Conservation (phyloP, 1,140 invertebrate species). For the Vanessa atalanta region DNA sequence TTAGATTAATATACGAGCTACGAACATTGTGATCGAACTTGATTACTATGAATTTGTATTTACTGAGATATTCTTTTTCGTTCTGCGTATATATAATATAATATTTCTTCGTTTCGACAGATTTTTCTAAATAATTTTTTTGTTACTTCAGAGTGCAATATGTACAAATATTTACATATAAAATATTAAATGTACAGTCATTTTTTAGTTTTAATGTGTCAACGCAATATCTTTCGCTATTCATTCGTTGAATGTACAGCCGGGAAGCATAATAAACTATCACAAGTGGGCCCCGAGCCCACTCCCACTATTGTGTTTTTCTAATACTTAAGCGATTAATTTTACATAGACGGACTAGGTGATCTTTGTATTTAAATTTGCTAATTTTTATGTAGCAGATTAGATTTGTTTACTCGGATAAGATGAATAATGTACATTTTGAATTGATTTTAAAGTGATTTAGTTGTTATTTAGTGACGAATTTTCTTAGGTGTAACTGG, state of each 20-base stretch:
- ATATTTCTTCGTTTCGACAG: constrained; percentile 71
- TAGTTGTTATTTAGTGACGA: constrained; percentile 80
- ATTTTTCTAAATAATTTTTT: constrained; percentile 76
- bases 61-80: constrained; percentile 63
- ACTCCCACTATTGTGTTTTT: constrained; percentile 70
- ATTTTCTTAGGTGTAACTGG: constrained; percentile 76
- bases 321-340: constrained; percentile 79
- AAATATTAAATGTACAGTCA: constrained; percentile 79
- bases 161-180: constrained; percentile 81
- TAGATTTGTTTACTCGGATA: constrained; percentile 78
- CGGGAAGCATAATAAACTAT: constrained; percentile 75
- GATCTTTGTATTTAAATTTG: constrained; percentile 80
- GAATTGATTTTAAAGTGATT: constrained; percentile 80
- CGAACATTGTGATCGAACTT: constrained; percentile 76
- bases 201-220: constrained; percentile 79
- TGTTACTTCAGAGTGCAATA: constrained; percentile 81
- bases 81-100: constrained; percentile 61
- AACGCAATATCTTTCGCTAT: constrained; percentile 74
- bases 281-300: constrained; percentile 60
- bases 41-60: constrained; percentile 71
- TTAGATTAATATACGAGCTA: constrained; percentile 75
- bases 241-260: constrained; percentile 75
- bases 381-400: constrained; percentile 79
- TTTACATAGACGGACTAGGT: constrained; percentile 77
- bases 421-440: constrained; percentile 79